phyloP scores from a whole-genome alignment of 2,888 invertebrate genomes.

The Pterostichus madidus region DNA sequence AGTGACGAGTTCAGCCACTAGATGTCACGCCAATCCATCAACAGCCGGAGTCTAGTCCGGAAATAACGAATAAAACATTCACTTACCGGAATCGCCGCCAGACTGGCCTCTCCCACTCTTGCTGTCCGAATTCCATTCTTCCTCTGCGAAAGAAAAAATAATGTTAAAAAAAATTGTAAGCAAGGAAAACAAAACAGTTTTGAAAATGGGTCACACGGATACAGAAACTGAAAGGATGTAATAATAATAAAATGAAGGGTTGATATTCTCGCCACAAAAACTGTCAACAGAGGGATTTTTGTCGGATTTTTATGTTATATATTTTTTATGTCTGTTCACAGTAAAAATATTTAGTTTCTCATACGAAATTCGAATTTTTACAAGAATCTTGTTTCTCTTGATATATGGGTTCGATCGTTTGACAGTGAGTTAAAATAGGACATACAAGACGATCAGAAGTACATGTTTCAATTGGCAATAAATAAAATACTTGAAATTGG shows the following conservation, averaged over 20 bases:
- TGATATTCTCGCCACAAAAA: background rate
- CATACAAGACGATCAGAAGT: too few species aligned
- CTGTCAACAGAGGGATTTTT: background rate
- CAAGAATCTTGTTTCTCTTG: too few species aligned
- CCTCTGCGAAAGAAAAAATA: constrained; percentile 78
- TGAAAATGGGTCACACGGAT: background rate
- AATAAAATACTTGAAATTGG: too few species aligned
- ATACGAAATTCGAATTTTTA: too few species aligned
- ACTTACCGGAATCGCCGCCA: constrained; percentile 76
- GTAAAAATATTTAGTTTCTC: too few species aligned
- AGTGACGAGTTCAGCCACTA: constrained; percentile 13
- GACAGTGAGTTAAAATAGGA: too few species aligned
- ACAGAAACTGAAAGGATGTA: constrained; percentile 3
- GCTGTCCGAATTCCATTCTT: constrained; percentile 82
- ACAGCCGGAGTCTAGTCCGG: background rate
- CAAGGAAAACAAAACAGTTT: constrained; percentile 31
- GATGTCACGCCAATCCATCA: constrained; percentile 50
- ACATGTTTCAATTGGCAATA: too few species aligned
- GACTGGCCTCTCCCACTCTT: constrained; percentile 76
- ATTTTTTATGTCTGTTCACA: background rate
- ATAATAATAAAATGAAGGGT: background rate
- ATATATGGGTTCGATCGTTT: too few species aligned
- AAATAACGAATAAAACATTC: constrained; percentile 40
- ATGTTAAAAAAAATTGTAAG: constrained; percentile 15
- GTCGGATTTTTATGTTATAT: constrained; percentile 21